Evolutionary conservation across 2,797 vertebrate genomes (phyloP), one percentile per base, ranked within the genome.

Genomic region (Zonotrichia albicollis): DNA sequence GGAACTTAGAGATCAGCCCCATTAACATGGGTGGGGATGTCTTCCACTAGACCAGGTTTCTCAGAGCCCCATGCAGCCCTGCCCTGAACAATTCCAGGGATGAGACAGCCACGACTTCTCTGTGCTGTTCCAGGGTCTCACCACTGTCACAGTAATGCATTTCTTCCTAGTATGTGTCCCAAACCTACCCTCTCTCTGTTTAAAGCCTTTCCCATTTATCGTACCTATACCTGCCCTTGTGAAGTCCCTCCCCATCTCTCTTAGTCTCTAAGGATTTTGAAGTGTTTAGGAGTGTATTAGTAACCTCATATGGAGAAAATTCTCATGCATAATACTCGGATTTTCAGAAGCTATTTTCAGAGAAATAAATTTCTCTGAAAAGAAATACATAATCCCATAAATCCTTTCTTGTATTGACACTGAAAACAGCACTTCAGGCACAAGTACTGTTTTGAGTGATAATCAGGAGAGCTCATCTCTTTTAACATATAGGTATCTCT

Each of bases 1-100:
- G 10, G 17, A 61, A 17, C 11, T 22, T 27, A 19, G 1, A 48
- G 11, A n/a, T 25, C 10, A 67, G 2, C 11, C 8, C 13, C 10
- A 4, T 1, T 13, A 6, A 9, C 27, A 7, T 9, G 16, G 36
- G 3, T 6, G n/a, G 19, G 16, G 5, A 9, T 17, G 7, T 27
- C 34, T 67, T 34, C 17, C 48, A 21, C 11, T 16, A 18, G 10
- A n/a, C 7, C 16, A 48, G 22, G 11, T n/a, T 61, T 12, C 61
- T 73, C 46, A 67, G 38, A 79, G 23, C 16, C 18, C 17, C 23
- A 26, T 14, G 8, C 36, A 67, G 6, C 26, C 34, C 40, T 19
- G 4, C 4, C 26, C 11, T 57, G 61, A 79, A 26, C 14, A 62
- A 10, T 30, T 54, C 19, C 61, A 55, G 23, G 42, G 23, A 43